These are phyloP conservation scores for Ceriagrion tenellum DNA, from an alignment of 2,888 invertebrate genomes.

Conservation along the genomic window DNA sequence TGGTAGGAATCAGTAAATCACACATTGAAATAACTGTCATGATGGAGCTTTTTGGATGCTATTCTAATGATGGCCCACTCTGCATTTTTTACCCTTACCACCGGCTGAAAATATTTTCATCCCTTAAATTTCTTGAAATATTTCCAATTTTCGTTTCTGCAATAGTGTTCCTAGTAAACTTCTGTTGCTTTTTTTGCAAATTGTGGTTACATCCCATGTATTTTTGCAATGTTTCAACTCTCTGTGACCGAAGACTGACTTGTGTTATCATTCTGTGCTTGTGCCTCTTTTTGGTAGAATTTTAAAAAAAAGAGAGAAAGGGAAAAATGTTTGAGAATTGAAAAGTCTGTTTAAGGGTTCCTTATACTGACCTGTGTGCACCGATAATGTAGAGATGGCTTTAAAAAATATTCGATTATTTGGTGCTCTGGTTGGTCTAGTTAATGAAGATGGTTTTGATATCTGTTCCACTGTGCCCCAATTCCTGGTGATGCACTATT, in stretches of 20 bases:
- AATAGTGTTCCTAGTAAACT: neutral
- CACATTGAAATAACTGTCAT: conserved; percentile 60
- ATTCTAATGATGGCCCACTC: conserved; percentile 62
- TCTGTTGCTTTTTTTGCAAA: conserved; percentile 49
- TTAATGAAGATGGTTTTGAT: conserved; percentile 59
- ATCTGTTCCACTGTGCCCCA: conserved; percentile 66
- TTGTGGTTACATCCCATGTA: conserved; percentile 66
- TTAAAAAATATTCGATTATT: conserved; percentile 50
- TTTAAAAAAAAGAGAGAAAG: conserved; percentile 55
- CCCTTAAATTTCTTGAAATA: conserved; percentile 31
- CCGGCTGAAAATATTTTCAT: neutral
- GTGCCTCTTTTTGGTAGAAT: conserved; percentile 65
- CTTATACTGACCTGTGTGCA: conserved; percentile 53
- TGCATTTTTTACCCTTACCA: conserved; percentile 58
- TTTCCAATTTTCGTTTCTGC: conserved; percentile 10
- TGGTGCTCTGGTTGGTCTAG: conserved; percentile 63
- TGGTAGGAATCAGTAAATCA: conserved; percentile 55
- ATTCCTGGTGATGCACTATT: conserved; percentile 66
- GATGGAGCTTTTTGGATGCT: conserved; percentile 65
- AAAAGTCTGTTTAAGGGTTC: conserved; percentile 67
- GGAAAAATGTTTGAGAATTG: conserved; percentile 58
- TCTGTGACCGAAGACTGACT: conserved; percentile 66
- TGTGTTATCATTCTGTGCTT: conserved; percentile 64
- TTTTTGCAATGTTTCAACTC: conserved; percentile 66
- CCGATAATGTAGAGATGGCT: conserved; percentile 56